These are phyloP conservation scores for Cynopterus brachyotis DNA, from an alignment of 2,113 vertebrate species.

Conservation along the genomic window DNA sequence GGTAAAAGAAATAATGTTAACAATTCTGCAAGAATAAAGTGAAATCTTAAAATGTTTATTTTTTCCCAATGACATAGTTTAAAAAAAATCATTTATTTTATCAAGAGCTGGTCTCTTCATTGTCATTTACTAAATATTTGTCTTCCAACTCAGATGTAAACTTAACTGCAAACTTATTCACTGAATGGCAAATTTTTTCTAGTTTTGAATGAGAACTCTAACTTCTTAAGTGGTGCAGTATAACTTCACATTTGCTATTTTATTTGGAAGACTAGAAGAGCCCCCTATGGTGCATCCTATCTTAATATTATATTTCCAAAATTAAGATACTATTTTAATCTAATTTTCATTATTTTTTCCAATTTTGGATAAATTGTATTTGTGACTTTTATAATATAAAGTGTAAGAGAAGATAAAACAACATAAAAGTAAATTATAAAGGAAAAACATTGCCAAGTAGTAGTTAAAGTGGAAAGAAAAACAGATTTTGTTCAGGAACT, in stretches of 20 bases:
- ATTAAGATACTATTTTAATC: neutral
- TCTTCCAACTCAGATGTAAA: neutral
- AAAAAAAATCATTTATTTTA: neutral
- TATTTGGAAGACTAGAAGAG: neutral
- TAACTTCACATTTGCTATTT: conserved; percentile 6
- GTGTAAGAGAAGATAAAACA: neutral
- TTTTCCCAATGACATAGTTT: neutral
- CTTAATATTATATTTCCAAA: neutral
- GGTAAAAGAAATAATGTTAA: conserved; percentile 14
- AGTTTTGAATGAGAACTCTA: neutral
- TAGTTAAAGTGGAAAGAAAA: neutral
- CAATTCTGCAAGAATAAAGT: neutral
- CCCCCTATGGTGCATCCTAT: neutral
- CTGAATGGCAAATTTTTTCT: neutral
- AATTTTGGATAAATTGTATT: neutral
- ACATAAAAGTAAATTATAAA: neutral
- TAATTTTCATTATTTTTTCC: neutral
- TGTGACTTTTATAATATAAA: neutral
- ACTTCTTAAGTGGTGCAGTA: neutral
- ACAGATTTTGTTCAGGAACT: neutral
- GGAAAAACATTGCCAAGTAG: neutral
- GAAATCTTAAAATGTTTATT: neutral
- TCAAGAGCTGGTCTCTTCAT: neutral
- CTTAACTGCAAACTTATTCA: neutral
- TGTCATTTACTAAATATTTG: conserved; percentile 12